Evolutionary conservation across 2,888 invertebrate species (phyloP).

Genomic region (Cephus runcator): DNA sequence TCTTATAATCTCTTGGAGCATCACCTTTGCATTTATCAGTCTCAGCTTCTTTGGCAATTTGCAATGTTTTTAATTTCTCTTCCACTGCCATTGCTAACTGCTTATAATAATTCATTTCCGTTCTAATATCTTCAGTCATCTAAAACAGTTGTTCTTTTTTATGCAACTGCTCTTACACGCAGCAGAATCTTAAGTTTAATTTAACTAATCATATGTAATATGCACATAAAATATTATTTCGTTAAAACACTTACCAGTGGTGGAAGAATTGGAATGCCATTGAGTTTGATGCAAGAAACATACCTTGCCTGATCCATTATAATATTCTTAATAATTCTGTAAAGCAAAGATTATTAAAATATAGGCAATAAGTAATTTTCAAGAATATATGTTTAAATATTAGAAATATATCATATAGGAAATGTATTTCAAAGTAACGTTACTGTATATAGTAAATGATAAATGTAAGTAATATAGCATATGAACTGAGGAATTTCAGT

Average conservation of each 20-base stretch:
- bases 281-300: conserved; percentile 78
- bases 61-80: conserved; percentile 66
- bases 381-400: neutral
- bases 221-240: neutral
- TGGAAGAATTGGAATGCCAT: conserved; percentile 79
- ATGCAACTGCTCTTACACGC: neutral
- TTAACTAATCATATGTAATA: neutral
- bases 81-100: conserved; percentile 75
- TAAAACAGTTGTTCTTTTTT: conserved; percentile 43
- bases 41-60: conserved; percentile 18
- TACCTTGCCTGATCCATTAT: conserved; percentile 58
- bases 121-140: conserved; percentile 74
- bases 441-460: neutral
- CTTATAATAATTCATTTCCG: conserved; percentile 76
- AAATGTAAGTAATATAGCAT: neutral
- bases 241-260: conserved; percentile 73
- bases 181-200: neutral
- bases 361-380: neutral
- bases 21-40: conserved; percentile 11
- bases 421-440: neutral
- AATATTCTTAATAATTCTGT: neutral
- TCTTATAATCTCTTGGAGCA: neutral
- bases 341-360: neutral
- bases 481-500: neutral
- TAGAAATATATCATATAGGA: neutral